Base-by-base conservation (phyloP, 2,113 vertebrate species). In the Clupea harengus region DNA sequence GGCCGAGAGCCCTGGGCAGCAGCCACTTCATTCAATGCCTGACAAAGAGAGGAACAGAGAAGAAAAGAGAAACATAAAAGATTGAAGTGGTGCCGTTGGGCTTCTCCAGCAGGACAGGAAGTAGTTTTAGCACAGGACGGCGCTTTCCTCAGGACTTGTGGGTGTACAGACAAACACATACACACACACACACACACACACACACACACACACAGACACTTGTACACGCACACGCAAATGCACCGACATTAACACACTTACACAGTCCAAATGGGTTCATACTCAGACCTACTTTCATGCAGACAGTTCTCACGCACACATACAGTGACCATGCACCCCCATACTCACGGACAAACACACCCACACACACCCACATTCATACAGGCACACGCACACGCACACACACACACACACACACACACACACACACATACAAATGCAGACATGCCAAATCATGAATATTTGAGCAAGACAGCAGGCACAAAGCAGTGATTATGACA, bases 21-120 rank as follows among this genome's bases (percentile, higher is more conserved):
- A 39, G 72, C 72, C 2, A 32, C 72, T 15, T 78, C 72, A 78
- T 78, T 78, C 72, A 78, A 28, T 78, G 72, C 11, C 72, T 39
- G 28, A 78, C 72, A 78, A 78, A 78, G 72, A 39, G 72, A 78
- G 72, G 32, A 78, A 39, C 72, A 17, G 3, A 78, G 72, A 78
- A 78, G 72, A 78, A 67, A 78, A 32, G 32, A 15, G 72, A 78
- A 78, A 39, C 72, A 78, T 78, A 44, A 78, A 78, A 78, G 72
- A 32, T 32, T 44, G 72, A 78, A 78, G 72, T 78, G 32, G 72
- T 78, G 72, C 72, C 72, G 28, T 28, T 44, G 72, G 72, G 72
- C 72, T 44, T 78, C 72, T 78, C 64, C 9, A 18, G 28, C 67
- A 39, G 67, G 67, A 4, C 72, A 75, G 72, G 72, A 78, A 78